A percentile compares a stretch with the other conserved stretches of the same genome.
phyloP scores from a whole-genome alignment of 2,888 invertebrate species.

The Blastobasis adustella region DNA sequence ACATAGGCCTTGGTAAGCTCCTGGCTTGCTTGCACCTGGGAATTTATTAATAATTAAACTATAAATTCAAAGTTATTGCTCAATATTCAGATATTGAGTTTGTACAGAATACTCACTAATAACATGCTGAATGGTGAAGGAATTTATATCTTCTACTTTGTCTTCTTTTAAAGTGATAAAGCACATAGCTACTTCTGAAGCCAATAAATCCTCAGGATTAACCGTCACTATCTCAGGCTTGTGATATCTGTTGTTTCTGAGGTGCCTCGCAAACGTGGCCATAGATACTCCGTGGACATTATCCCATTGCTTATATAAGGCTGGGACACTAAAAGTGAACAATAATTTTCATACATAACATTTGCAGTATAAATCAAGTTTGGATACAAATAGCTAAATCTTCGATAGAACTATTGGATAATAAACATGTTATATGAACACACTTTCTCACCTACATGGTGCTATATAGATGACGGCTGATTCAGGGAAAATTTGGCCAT shows the following conservation, averaged over 20 bases:
- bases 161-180: slow-evolving; percentile 82
- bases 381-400: too few species aligned
- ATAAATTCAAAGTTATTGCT: too few species aligned
- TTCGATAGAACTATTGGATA: too few species aligned
- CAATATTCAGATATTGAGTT: background rate
- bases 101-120: slow-evolving; percentile 46
- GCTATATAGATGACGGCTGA: slow-evolving; percentile 74
- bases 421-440: too few species aligned
- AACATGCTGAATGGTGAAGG: slow-evolving; percentile 76
- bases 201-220: slow-evolving; percentile 74
- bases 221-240: slow-evolving; percentile 80
- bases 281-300: slow-evolving; percentile 87
- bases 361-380: too few species aligned
- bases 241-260: slow-evolving; percentile 76
- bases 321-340: slow-evolving; percentile 71
- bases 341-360: too few species aligned
- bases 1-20: slow-evolving; percentile 82
- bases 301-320: slow-evolving; percentile 83
- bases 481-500: slow-evolving; percentile 85
- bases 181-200: slow-evolving; percentile 77
- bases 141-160: slow-evolving; percentile 73
- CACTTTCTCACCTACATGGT: slow-evolving; percentile 77
- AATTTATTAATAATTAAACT: background rate
- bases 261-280: slow-evolving; percentile 76
- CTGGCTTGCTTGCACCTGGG: slow-evolving; percentile 70